Evolutionary conservation across 2,113 vertebrate species (phyloP).

Genomic region (Butorides virescens): DNA sequence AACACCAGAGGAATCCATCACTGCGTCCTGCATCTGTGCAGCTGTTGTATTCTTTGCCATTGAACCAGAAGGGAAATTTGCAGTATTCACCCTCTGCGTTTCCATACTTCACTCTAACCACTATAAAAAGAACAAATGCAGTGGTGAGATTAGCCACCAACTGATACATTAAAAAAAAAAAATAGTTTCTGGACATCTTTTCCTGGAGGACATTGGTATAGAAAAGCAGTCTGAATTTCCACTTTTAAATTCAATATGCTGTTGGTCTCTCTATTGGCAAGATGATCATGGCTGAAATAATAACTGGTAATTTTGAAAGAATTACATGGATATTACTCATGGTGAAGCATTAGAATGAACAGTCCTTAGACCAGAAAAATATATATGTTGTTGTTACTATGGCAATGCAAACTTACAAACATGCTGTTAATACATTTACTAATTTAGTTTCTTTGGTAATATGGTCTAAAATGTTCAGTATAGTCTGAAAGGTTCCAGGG

Average conservation of each 20-base stretch:
- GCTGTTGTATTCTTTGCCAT: constrained; percentile 90
- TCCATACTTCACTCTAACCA: constrained; percentile 95
- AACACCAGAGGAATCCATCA: constrained; percentile 97
- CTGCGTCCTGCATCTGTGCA: constrained; percentile 89
- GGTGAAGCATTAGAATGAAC: background rate
- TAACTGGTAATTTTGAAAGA: constrained; percentile 31
- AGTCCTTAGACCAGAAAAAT: background rate
- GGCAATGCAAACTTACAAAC: background rate
- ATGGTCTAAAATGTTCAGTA: background rate
- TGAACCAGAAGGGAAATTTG: constrained; percentile 95
- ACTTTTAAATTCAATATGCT: constrained; percentile 21
- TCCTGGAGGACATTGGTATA: background rate
- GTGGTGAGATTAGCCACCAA: background rate
- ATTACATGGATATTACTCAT: constrained; percentile 24
- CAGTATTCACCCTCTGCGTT: constrained; percentile 97
- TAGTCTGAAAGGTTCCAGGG: background rate
- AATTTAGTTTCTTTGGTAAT: constrained; percentile 5
- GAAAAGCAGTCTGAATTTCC: constrained; percentile 10
- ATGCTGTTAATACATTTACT: background rate
- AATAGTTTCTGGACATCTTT: background rate
- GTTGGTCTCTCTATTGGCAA: constrained; percentile 3
- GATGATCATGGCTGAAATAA: background rate
- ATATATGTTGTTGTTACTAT: constrained; percentile 22
- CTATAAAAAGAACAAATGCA: constrained; percentile 58
- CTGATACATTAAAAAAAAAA: background rate